Evolutionary conservation across 2,797 vertebrate genomes (phyloP).

Genomic region (Eulemur mongoz): DNA sequence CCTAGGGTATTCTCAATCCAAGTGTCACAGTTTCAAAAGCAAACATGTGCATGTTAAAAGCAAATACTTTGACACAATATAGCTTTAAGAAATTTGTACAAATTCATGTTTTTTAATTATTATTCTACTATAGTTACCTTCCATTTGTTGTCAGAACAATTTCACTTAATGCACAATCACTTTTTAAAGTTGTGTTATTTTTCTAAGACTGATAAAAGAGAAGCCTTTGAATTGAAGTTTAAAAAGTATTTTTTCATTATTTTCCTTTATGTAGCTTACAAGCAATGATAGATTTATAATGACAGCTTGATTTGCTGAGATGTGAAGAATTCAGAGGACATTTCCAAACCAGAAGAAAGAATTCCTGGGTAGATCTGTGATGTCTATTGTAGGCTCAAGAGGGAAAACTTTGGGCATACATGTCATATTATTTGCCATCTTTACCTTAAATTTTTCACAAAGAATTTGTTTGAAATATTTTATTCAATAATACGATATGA

Average conservation of each 20-base stretch:
- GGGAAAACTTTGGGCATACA: not conserved
- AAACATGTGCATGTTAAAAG: not conserved
- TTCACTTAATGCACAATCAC: not conserved
- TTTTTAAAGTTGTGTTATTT: not conserved
- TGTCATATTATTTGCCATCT: not conserved
- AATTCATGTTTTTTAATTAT: not conserved
- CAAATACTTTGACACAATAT: not conserved
- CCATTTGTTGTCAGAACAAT: not conserved
- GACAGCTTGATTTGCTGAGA: not conserved
- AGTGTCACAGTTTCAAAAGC: not conserved
- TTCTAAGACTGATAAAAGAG: not conserved
- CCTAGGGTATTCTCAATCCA: not conserved
- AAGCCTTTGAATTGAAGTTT: not conserved
- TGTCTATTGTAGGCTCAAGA: not conserved
- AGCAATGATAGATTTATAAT: not conserved
- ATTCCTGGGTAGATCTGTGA: not conserved
- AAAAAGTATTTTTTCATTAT: not conserved
- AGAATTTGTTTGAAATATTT: not conserved
- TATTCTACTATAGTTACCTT: not conserved
- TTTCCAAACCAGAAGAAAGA: not conserved
- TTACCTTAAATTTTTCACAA: slow-evolving; percentile 24
- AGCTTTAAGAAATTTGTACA: not conserved
- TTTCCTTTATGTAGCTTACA: not conserved
- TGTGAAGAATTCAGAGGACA: not conserved
- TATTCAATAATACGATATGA: not conserved